Evolutionary conservation across 2,888 invertebrate species (phyloP).

Genomic region (Stegophylla sp.): DNA sequence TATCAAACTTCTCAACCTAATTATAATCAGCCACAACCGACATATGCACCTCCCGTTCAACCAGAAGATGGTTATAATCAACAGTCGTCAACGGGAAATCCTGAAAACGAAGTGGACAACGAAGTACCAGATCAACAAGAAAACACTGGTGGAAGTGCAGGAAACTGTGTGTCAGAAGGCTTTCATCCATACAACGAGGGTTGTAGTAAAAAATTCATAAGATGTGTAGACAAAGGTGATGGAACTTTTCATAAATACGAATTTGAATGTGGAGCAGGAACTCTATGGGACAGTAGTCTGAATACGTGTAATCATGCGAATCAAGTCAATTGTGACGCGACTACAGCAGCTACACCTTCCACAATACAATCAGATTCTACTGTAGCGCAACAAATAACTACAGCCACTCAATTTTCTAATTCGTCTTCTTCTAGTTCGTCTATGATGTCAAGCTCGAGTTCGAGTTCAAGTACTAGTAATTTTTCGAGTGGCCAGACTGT

Average conservation of each 20-base stretch:
- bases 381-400: slow-evolving; percentile 60
- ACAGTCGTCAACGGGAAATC: slow-evolving; percentile 33
- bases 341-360: slow-evolving; percentile 58
- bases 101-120: slow-evolving; percentile 36
- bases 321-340: slow-evolving; percentile 61
- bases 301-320: slow-evolving; percentile 77
- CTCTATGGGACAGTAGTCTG: slow-evolving; percentile 76
- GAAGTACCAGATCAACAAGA: slow-evolving; percentile 60
- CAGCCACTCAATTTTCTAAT: slow-evolving; percentile 51
- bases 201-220: slow-evolving; percentile 63
- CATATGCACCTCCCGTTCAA: slow-evolving; percentile 38
- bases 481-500: slow-evolving; percentile 60
- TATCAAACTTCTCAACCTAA: slow-evolving; percentile 43
- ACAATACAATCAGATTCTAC: slow-evolving; percentile 62
- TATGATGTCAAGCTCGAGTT: slow-evolving; percentile 61
- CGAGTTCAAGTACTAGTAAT: slow-evolving; percentile 61
- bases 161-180: slow-evolving; percentile 63
- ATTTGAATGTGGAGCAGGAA: slow-evolving; percentile 77
- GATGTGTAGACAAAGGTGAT: slow-evolving; percentile 63
- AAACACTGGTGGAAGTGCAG: slow-evolving; percentile 19
- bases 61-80: slow-evolving; percentile 50
- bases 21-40: slow-evolving; percentile 17
- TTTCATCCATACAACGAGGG: slow-evolving; percentile 63
- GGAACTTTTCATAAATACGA: slow-evolving; percentile 73
- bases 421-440: slow-evolving; percentile 61